phyloP scores from a whole-genome alignment of 2,113 vertebrate species.

The Vulpes lagopus region DNA sequence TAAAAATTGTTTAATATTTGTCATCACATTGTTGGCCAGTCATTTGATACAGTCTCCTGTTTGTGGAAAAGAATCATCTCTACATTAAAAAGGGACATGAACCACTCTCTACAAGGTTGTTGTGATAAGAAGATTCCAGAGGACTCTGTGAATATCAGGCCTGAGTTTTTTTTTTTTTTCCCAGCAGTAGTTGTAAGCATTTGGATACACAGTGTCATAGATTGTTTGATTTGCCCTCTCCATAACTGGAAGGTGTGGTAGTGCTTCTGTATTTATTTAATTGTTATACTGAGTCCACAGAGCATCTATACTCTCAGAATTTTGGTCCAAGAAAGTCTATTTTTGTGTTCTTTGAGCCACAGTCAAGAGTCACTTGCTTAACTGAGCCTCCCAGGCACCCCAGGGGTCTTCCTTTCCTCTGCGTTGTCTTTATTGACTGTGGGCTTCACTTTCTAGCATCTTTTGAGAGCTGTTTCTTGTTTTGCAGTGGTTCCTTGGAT shows the following conservation, averaged over 20 bases:
- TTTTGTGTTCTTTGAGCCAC: neutral
- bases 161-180: neutral
- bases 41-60: neutral
- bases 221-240: neutral
- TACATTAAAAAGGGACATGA: neutral
- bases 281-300: neutral
- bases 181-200: neutral
- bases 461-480: neutral
- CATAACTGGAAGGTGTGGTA: neutral
- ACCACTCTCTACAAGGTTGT: neutral
- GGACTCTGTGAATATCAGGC: neutral
- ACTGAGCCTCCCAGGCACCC: neutral
- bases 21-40: neutral
- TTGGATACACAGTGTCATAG: neutral
- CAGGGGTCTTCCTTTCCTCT: neutral
- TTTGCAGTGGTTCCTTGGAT: neutral
- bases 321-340: neutral
- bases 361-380: neutral
- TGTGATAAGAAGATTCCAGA: neutral
- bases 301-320: neutral
- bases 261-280: neutral
- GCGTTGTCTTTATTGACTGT: neutral
- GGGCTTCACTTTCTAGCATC: neutral
- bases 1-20: neutral
- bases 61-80: neutral